Conservation (phyloP, 2,888 invertebrate species). For the Griposia aprilina region DNA sequence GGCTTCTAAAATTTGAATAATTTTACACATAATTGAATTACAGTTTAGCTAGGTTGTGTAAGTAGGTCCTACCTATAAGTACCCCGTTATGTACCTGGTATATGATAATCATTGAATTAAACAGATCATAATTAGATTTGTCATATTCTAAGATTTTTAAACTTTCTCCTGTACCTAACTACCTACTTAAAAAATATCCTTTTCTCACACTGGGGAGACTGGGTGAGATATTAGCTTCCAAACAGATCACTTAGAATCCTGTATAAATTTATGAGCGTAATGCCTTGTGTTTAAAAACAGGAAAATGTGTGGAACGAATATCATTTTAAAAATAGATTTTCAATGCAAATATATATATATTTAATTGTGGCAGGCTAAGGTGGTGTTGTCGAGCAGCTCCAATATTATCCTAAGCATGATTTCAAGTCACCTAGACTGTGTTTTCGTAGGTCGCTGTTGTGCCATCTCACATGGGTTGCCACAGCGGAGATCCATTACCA, state of each 20-base stretch:
- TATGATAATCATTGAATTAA: too few species aligned
- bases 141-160: background rate
- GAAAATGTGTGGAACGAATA: slow-evolving; percentile 22
- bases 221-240: background rate
- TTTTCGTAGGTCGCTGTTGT: too few species aligned
- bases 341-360: background rate
- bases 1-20: background rate
- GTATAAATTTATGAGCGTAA: background rate
- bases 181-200: background rate
- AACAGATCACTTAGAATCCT: background rate
- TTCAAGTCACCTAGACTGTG: too few species aligned
- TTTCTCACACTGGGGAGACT: background rate
- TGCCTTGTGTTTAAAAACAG: slow-evolving; percentile 21
- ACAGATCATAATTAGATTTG: background rate
- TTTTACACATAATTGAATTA: background rate
- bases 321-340: slow-evolving; percentile 17
- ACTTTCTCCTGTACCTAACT: background rate
- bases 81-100: too few species aligned
- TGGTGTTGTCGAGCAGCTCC: too few species aligned
- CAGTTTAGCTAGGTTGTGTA: background rate
- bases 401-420: too few species aligned
- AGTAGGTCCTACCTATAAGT: background rate
- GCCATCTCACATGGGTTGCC: too few species aligned
- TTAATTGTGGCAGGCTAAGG: background rate
- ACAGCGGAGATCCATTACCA: too few species aligned